phyloP scores from a whole-genome alignment of 2,113 vertebrate species.

The Dasypus novemcinctus region DNA sequence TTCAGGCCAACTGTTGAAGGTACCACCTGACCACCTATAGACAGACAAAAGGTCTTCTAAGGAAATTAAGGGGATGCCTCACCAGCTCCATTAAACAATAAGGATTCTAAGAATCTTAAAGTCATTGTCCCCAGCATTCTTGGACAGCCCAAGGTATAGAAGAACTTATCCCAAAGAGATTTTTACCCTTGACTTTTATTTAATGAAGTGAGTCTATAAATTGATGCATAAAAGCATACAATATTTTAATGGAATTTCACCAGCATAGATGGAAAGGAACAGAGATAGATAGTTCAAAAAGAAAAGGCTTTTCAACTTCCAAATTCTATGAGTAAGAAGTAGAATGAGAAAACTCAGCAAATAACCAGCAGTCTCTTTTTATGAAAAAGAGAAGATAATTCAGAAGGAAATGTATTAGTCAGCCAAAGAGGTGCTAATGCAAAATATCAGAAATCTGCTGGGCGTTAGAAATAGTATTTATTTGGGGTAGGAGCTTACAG shows the following conservation, averaged over 20 bases:
- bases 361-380: background rate
- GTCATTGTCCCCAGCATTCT: background rate
- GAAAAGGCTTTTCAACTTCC: background rate
- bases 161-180: background rate
- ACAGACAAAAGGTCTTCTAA: background rate
- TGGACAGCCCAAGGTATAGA: background rate
- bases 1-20: background rate
- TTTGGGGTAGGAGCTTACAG: too few species aligned
- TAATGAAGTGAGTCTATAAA: background rate
- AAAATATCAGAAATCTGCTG: too few species aligned
- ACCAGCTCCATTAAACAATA: background rate
- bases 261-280: background rate
- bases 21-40: background rate
- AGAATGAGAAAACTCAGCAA: background rate
- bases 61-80: background rate
- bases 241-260: background rate
- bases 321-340: background rate
- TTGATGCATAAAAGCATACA: background rate
- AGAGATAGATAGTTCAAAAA: background rate
- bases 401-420: too few species aligned
- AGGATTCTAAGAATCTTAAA: too few species aligned
- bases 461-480: too few species aligned
- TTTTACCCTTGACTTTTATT: background rate
- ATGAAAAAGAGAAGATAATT: background rate
- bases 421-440: too few species aligned